Conservation (phyloP, 2,113 vertebrate genomes). For the Aspidoscelis tigris region DNA sequence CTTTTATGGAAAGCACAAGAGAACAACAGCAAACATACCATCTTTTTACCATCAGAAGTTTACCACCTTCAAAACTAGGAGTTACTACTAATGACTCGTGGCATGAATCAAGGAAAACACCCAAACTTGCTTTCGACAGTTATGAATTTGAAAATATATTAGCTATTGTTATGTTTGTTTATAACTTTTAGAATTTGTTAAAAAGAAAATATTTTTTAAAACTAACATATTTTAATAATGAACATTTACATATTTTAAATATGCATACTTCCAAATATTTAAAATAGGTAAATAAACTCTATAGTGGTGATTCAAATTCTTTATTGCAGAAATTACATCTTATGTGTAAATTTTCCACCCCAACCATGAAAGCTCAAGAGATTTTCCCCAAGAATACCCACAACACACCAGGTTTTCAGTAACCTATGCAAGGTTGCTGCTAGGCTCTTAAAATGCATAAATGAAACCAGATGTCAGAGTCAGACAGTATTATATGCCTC, state of each 20-base stretch:
- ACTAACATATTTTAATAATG: neutral
- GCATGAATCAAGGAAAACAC: neutral
- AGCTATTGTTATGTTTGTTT: neutral
- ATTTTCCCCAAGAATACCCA: slow-evolving; percentile 7
- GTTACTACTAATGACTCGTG: neutral
- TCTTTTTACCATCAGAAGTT: too few relatives aligned
- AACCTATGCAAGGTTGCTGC: neutral
- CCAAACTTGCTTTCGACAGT: neutral
- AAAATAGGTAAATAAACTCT: neutral
- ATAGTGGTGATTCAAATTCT: neutral
- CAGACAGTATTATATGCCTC: slow-evolving; percentile 35
- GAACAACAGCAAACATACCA: too few relatives aligned
- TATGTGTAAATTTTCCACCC: neutral
- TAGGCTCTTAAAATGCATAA: slow-evolving; percentile 45
- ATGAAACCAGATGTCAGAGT: slow-evolving; percentile 50
- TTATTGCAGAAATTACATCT: neutral
- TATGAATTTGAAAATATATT: neutral
- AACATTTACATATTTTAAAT: neutral
- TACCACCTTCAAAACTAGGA: too few relatives aligned
- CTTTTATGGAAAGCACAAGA: too few relatives aligned
- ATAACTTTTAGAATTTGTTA: neutral
- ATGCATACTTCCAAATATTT: slow-evolving; percentile 3
- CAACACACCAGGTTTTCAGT: neutral
- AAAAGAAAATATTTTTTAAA: neutral
- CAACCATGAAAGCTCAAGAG: neutral